These are phyloP conservation scores for Oncorhynchus nerka DNA, from an alignment of 2,113 vertebrate genomes.

Conservation along the genomic window DNA sequence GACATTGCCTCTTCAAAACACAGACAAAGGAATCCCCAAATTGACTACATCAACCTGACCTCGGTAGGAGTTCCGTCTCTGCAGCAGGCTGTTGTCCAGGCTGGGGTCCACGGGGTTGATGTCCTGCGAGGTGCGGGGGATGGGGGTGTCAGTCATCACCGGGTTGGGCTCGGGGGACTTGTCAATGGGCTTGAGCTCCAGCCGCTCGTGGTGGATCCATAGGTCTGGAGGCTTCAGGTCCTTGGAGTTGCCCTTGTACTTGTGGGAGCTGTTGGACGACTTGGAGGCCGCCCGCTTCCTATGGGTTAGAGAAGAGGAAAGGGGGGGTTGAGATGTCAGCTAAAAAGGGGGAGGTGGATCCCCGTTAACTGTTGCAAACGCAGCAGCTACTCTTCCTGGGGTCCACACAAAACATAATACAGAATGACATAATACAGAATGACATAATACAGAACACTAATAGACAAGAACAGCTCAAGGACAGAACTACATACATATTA, in stretches of 20 bases:
- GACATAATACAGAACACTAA: no score
- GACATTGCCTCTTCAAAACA: not conserved
- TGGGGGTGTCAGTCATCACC: conserved; percentile 95
- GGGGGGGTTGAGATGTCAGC: no score
- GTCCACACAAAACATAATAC: no score
- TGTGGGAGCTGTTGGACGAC: conserved; percentile 93
- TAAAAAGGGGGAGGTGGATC: no score
- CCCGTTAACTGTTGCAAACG: no score
- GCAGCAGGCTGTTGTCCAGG: conserved; percentile 87
- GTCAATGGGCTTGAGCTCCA: conserved; percentile 96
- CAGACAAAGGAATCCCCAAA: not conserved
- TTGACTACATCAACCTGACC: conserved; percentile 66
- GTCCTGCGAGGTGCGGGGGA: conserved; percentile 94
- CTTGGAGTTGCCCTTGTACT: conserved; percentile 97
- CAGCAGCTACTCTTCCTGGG: no score
- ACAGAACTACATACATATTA: no score
- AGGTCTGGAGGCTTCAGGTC: conserved; percentile 97
- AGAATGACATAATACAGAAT: no score
- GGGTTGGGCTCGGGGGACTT: conserved; percentile 97
- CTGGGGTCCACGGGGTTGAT: conserved; percentile 90
- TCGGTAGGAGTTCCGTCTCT: conserved; percentile 93
- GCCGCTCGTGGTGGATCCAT: conserved; percentile 97
- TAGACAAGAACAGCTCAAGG: no score
- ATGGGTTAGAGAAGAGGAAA: conserved; percentile 7
- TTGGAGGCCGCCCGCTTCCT: conserved; percentile 96